Base-by-base conservation (phyloP, 2,113 vertebrate species). In the Microcebus lehilahytsara region DNA sequence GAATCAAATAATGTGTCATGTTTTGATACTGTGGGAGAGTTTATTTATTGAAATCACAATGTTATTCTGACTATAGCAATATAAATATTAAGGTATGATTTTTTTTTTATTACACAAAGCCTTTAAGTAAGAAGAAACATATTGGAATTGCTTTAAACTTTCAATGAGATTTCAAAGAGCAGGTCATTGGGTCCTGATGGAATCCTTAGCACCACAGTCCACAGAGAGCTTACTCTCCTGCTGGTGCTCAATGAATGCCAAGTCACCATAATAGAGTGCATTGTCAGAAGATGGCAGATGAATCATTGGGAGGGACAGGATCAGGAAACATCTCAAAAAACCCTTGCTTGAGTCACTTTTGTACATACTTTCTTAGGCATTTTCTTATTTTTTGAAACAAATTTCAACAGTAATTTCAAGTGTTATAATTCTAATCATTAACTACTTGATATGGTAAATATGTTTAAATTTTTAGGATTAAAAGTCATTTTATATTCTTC, bases 71-170 rank as follows among this genome's bases (percentile, higher is more conserved):
- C 20, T 4, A 40, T 4, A 51, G 30, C 17, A 75, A 23, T 25
- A 58, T 46, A 77, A 3, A 51, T 89, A 66, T 89, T 90, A 75
- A 81, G 25, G 40, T n/a, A 58, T 80, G 30, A 42, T 37, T 85
- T 77, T 42, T 75, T 75, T 77, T 46, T 88, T 4, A 90, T 67
- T 32, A 85, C 25, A 91, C 30, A 74, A 92, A 81, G 20, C 5
- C 20, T 93, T 81, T 67, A 89, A 81, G 6, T 67, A 30, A 89
- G 67, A 75, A 92, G 60, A 95, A 93, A 88, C 13, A 51, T 53
- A 84, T 74, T 58, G 3, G 64, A 92, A 37, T 86, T 85, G n/a
- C 12, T 34, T 78, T 86, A 17, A 89, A 71, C 23, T 94, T 91
- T 60, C 22, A 75, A 14, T 23, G 27, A 30, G 25, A 77, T 69